Base-by-base conservation (phyloP, 1,140 invertebrate genomes). In the Drosophila littoralis region DNA sequence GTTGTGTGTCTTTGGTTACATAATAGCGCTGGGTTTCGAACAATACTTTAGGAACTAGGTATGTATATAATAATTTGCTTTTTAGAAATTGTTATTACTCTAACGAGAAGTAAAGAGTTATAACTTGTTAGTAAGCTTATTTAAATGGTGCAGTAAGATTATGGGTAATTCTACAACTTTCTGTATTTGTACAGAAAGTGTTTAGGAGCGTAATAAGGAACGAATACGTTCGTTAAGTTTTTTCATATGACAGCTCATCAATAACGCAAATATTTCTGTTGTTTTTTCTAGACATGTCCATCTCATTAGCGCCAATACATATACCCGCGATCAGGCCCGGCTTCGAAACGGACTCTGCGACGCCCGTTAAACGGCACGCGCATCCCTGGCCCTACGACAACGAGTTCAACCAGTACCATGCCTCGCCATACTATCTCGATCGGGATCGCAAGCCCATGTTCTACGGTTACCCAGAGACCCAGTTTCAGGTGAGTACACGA, bases 291-390 rank as follows among this genome's bases (percentile, higher is more conserved):
- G 84, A 92, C 71, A 92, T 92, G 90, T 92, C 90, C 74, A 80
- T 92, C 74, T 78, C 89, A 82, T 77, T 91, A 91, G 90, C 84
- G 77, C 92, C 92, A 79, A 79, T 92, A 66, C 91, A 92, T 75
- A 92, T 92, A 88, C 92, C 92, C 73, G 91, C 91, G 43, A 92
- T 92, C 76, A 75, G 92, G 77, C 85, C 92, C 17, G 85, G 91
- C 38, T 92, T 92, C 50, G 92, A 92, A 52, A 65, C 91, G 52
- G 91, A 92, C 69, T 78, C 91, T 36, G 81, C 91, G 71, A 82
- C 85, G 45, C 84, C 90, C 28, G 91, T 92, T 15, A 92, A 92
- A 65, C 77, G 92, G 73, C 92, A 92, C 67, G 71, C 91, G 69
- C 89, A 91, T 69, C 92, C 88, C 52, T 92, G 92, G 92, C 76